A percentile compares a stretch with the other conserved stretches of the same genome.
Conservation (phyloP, 2,113 vertebrate species). For the Gavialis gangeticus region DNA sequence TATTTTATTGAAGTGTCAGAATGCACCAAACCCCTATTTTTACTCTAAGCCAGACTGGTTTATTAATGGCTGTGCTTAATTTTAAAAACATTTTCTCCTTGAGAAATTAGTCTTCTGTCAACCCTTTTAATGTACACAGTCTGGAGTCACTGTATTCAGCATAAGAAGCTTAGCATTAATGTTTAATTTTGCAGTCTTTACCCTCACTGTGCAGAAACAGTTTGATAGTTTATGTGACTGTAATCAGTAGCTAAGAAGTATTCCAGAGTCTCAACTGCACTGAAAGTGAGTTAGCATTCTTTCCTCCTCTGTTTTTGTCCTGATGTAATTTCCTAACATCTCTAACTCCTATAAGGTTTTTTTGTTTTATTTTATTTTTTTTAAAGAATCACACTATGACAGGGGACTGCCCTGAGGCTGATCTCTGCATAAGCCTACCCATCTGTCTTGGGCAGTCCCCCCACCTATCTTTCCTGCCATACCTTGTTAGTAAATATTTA, state of each 20-base stretch:
- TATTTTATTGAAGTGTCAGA: constrained; percentile 74
- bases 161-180: constrained; percentile 70
- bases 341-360: too few relatives aligned
- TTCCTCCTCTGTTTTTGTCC: background rate
- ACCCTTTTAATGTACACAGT: constrained; percentile 57
- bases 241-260: constrained; percentile 1
- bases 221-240: constrained; percentile 39
- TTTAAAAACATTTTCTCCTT: constrained; percentile 78
- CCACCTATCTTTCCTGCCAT: too few relatives aligned
- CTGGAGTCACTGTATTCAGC: constrained; percentile 53
- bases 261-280: background rate
- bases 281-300: background rate
- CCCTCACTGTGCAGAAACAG: constrained; percentile 50
- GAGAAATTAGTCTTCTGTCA: constrained; percentile 76
- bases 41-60: constrained; percentile 69
- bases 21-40: constrained; percentile 54
- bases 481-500: too few relatives aligned
- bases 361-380: too few relatives aligned
- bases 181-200: constrained; percentile 66
- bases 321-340: background rate
- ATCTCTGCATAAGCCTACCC: too few relatives aligned
- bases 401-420: too few relatives aligned
- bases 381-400: too few relatives aligned
- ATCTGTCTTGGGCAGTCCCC: too few relatives aligned
- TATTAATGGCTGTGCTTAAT: constrained; percentile 77